Evolutionary conservation across 2,113 vertebrate species (phyloP).

Genomic region (Callipepla squamata): DNA sequence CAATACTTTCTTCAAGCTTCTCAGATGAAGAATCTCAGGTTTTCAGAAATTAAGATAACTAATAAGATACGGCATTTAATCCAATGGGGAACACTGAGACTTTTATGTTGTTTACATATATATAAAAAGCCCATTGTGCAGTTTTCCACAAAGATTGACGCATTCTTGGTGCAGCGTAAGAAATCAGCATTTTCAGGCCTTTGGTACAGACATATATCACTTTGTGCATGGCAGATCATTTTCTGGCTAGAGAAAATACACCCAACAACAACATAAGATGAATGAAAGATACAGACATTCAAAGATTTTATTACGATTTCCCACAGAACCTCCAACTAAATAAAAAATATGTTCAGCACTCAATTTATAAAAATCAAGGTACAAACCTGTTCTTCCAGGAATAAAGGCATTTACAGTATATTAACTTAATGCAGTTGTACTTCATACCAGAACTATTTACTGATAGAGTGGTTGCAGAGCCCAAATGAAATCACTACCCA

Average conservation of each 20-base stretch:
- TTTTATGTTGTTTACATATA: background rate
- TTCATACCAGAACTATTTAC: background rate
- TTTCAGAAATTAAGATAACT: background rate
- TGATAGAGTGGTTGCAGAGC: background rate
- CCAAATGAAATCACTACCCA: background rate
- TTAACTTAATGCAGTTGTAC: background rate
- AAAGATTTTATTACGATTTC: background rate
- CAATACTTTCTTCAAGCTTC: slow-evolving; percentile 26
- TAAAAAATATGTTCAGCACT: background rate
- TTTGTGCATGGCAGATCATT: slow-evolving; percentile 58
- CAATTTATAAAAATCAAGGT: background rate
- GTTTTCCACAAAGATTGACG: slow-evolving; percentile 40
- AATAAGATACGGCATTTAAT: background rate
- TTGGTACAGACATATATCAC: slow-evolving; percentile 59
- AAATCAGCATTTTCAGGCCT: slow-evolving; percentile 63
- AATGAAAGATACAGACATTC: slow-evolving; percentile 24
- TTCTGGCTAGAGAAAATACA: slow-evolving; percentile 73
- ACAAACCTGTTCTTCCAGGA: slow-evolving; percentile 42
- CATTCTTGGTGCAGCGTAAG: slow-evolving; percentile 57
- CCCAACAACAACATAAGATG: slow-evolving; percentile 63
- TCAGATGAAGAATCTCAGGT: background rate
- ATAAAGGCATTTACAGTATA: background rate
- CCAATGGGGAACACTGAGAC: background rate
- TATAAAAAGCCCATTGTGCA: slow-evolving; percentile 9
- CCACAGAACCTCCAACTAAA: background rate